Base-by-base conservation (phyloP, 1,140 invertebrate genomes). In the Apolygus lucorum region DNA sequence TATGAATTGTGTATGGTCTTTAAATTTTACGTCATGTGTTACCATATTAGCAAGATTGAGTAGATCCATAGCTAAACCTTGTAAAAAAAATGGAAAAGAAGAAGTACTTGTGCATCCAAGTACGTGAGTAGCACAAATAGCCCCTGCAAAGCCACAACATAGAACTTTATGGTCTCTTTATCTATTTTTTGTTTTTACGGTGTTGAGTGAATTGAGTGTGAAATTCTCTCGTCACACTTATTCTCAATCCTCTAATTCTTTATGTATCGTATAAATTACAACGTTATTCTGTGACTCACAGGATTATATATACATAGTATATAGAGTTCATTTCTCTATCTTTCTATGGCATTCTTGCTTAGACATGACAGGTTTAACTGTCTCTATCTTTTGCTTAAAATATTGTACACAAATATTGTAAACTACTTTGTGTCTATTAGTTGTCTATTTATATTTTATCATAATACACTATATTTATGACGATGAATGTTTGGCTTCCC, bases 61-160 rank as follows among this genome's bases (percentile, higher is more conserved):
- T 69, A 71, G 70, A 63, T 28, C 68, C 68, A 70, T 59, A 67
- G 49, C 25, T 26, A 24, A 59, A 14, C 54, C 68, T 72, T 65
- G 28, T 59, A 59, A 59, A 59, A 42, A 42, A 17, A n/a, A n/a
- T n/a, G n/a, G n/a, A n/a, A n/a, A 42, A 17, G 17, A 42, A 42
- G 17, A 67, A 34, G 72, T 73, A 73, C 72, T 73, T 73, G 72
- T 62, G 72, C 72, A 71, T 71, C 72, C 70, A 70, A 73, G 70
- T 71, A 71, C 68, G 62, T 68, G 70, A 14, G 63, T 70, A 72
- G 72, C 72, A 73, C 72, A 73, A 73, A 73, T 28, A 63, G 34
- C 22, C 49, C 62, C 62, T 25, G 62, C 68, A 63, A 69, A 63
- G 68, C 68, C 62, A 69, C 54, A 63, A 68, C 59, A 71, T 65